These are phyloP conservation scores for Hypomesus transpacificus DNA, from an alignment of 2,113 vertebrate genomes.

Conservation along the genomic window DNA sequence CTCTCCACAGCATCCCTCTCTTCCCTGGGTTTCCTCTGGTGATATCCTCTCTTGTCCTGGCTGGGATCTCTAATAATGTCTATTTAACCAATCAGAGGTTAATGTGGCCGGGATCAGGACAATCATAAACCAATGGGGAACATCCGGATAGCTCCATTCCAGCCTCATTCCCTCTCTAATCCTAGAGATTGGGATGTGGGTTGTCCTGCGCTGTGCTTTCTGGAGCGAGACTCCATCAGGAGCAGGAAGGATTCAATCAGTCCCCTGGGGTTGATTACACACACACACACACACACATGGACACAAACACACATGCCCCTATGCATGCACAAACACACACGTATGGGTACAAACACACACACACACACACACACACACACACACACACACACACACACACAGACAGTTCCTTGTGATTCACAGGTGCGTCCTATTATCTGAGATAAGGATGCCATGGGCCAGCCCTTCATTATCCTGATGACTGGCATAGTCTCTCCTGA, in stretches of 20 bases:
- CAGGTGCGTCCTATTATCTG: constrained; percentile 73
- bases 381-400: constrained; percentile 11
- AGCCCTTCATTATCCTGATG: constrained; percentile 59
- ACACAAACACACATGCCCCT: constrained; percentile 15
- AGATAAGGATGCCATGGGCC: constrained; percentile 64
- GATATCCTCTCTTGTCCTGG: constrained; percentile 46
- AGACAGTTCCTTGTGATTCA: constrained; percentile 42
- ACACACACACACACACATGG: constrained; percentile 31
- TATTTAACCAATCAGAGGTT: constrained; percentile 73
- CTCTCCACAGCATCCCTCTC: constrained; percentile 7
- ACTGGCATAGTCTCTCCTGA: constrained; percentile 38
- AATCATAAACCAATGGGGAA: constrained; percentile 74
- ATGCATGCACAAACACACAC: neutral
- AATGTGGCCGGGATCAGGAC: constrained; percentile 69
- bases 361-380: constrained; percentile 13
- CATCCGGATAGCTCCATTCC: constrained; percentile 59
- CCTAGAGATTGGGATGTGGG: constrained; percentile 62
- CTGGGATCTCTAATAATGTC: constrained; percentile 73
- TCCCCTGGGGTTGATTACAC: constrained; percentile 73
- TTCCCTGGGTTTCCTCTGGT: constrained; percentile 51
- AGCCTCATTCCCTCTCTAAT: constrained; percentile 60
- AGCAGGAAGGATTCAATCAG: constrained; percentile 73
- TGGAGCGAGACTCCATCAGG: constrained; percentile 68
- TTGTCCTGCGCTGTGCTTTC: constrained; percentile 54
- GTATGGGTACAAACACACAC: constrained; percentile 10